Evolutionary conservation across 2,888 invertebrate genomes (phyloP), one percentile per base, ranked within the genome.

Genomic region (Cheilosia grossa): DNA sequence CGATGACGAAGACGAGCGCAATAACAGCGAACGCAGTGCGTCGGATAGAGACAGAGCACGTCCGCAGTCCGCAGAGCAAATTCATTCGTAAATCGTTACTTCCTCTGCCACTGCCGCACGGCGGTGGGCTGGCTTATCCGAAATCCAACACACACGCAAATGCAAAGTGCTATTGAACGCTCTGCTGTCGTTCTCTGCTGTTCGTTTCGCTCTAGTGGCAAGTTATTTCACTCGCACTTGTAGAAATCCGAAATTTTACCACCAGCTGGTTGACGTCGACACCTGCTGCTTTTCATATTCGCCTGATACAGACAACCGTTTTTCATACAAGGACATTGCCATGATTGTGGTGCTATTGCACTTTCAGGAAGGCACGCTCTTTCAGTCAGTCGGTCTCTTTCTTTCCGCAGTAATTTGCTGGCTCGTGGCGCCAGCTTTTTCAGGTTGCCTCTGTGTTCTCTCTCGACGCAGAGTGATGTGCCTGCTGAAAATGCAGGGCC

Each of bases 271-370:
- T 15, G 3, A 30, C 15, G 37, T 15, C 33, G 67, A n/a, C 15
- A 30, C 69, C 42, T 86, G 83, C 74, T 78, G 44, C 13, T 5
- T 64, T 63, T 88, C 82, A 88, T 91, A 91, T 56, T 87, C 87
- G 87, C 91, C 91, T 89, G 88, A 87, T 89, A 87, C 70, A 81
- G 74, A 88, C 89, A 91, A 91, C 91, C 89, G 91, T 91, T 91
- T 91, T 91, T 91, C 91, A 90, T 90, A 90, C 91, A 91, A 91
- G 91, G 91, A 91, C 91, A 91, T 91, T 91, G 91, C 89, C 91
- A 90, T 90, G 88, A 87, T 89, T 86, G 73, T 56, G 53, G 67
- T 74, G 75, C 58, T 49, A 37, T 54, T 72, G 61, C 59, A 73
- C 66, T 61, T 47, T 49, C 67, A 51, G 24, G 37, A 61, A 59